Evolutionary conservation across 2,797 vertebrate genomes (phyloP).

Genomic region (Tragopan temminckii): DNA sequence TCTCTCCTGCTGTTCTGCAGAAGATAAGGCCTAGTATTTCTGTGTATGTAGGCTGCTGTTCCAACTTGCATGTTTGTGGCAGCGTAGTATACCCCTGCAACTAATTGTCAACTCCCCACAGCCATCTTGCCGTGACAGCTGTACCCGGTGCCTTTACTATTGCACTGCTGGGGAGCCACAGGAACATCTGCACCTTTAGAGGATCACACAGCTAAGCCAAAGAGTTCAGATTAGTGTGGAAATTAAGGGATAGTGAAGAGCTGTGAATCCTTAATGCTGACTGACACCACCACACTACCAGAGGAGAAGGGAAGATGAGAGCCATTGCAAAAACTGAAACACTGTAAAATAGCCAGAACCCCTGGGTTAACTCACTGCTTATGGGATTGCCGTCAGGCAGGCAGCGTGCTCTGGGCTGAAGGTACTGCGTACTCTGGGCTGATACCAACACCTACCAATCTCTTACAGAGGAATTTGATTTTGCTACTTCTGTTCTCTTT

Average conservation of each 20-base stretch:
- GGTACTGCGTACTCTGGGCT: neutral
- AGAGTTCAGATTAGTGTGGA: constrained; percentile 28
- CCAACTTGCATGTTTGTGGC: neutral
- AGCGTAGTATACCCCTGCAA: neutral
- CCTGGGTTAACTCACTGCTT: neutral
- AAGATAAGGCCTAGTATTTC: constrained; percentile 16
- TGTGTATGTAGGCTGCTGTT: neutral
- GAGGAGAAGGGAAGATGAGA: neutral
- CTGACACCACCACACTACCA: neutral
- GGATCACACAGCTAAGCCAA: constrained; percentile 41
- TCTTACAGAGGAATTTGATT: neutral
- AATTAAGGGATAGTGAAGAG: constrained; percentile 52
- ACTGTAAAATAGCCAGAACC: neutral
- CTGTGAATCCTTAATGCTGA: constrained; percentile 44
- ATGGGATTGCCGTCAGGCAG: neutral
- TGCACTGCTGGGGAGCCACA: neutral
- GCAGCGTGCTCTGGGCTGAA: neutral
- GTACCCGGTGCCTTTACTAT: neutral
- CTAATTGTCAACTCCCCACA: neutral
- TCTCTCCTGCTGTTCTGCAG: neutral
- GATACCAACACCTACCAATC: neutral
- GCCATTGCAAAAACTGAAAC: neutral
- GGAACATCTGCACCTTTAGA: neutral
- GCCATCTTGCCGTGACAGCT: neutral
- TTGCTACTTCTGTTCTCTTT: constrained; percentile 10